Evolutionary conservation across 2,113 vertebrate species (phyloP).

Genomic region (Smithornis capensis): DNA sequence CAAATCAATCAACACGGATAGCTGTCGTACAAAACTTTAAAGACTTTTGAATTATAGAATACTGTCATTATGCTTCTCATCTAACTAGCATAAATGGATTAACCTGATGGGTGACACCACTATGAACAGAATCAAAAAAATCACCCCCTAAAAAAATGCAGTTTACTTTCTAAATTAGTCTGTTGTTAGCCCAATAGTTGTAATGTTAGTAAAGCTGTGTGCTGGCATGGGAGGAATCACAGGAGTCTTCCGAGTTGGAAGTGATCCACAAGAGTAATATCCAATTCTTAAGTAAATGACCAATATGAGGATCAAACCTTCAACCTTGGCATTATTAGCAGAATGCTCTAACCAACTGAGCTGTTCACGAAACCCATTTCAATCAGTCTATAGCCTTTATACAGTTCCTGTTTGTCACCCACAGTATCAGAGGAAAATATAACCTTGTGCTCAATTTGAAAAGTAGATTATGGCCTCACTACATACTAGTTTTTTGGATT

Average conservation of each 20-base stretch:
- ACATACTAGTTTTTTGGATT: not conserved
- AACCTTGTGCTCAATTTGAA: not conserved
- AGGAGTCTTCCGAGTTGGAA: not conserved
- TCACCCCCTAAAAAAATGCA: not conserved
- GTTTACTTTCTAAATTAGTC: not conserved
- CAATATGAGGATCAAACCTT: not conserved
- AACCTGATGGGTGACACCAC: rapidly evolving
- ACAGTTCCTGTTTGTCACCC: not conserved
- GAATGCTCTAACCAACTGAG: not conserved
- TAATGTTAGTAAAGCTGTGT: not conserved
- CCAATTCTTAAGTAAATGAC: not conserved
- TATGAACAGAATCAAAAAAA: not conserved
- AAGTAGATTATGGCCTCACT: not conserved
- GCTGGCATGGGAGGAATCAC: not conserved
- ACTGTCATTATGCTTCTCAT: not conserved
- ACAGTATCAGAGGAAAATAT: not conserved
- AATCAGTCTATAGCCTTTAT: not conserved
- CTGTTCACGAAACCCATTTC: not conserved
- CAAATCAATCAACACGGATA: not conserved
- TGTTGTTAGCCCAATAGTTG: not conserved
- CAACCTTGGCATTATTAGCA: not conserved
- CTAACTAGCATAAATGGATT: not conserved
- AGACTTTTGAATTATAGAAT: not conserved
- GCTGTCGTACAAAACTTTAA: not conserved
- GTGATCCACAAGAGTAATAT: not conserved